Percentiles rank a stretch among this genome's conserved stretches.
Conservation (phyloP, 2,888 invertebrate genomes). For the Nyleta sp. region DNA sequence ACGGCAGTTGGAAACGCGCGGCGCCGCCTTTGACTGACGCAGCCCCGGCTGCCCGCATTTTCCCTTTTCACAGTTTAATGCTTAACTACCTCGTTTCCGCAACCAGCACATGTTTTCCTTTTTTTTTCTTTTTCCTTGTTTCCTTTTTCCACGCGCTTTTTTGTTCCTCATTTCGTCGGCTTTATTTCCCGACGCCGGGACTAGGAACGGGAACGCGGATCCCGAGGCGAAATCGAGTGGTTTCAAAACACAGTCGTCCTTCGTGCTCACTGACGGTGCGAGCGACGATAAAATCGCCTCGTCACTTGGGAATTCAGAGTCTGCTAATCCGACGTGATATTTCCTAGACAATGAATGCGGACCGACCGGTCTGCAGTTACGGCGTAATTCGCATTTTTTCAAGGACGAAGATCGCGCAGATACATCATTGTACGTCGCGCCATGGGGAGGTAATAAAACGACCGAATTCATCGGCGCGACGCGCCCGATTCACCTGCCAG, state of each 20-base stretch:
- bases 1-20: too few species aligned
- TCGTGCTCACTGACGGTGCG: conserved; percentile 11
- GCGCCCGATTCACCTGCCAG: conserved; percentile 56
- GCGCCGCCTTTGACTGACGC: too few species aligned
- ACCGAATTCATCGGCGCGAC: conserved; percentile 18
- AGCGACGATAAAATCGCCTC: conserved; percentile 29
- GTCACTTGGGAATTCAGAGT: conserved; percentile 16
- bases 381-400: conserved; percentile 39
- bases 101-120: conserved; percentile 1
- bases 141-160: not conserved
- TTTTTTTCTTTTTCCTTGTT: conserved; percentile 1
- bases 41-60: too few species aligned
- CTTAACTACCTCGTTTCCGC: conserved; percentile 43
- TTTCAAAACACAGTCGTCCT: conserved; percentile 25
- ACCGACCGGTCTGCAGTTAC: conserved; percentile 14
- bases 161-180: too few species aligned
- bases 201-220: conserved; percentile 13
- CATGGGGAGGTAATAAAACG: conserved; percentile 30
- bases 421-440: too few species aligned
- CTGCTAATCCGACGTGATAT: conserved; percentile 36
- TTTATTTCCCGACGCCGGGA: conserved; percentile 15
- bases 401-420: conserved; percentile 20
- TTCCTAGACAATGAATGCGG: conserved; percentile 39
- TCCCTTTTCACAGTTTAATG: conserved; percentile 22
- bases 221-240: not conserved